phyloP scores from a whole-genome alignment of 2,113 vertebrate genomes.

The Salminus brasiliensis region DNA sequence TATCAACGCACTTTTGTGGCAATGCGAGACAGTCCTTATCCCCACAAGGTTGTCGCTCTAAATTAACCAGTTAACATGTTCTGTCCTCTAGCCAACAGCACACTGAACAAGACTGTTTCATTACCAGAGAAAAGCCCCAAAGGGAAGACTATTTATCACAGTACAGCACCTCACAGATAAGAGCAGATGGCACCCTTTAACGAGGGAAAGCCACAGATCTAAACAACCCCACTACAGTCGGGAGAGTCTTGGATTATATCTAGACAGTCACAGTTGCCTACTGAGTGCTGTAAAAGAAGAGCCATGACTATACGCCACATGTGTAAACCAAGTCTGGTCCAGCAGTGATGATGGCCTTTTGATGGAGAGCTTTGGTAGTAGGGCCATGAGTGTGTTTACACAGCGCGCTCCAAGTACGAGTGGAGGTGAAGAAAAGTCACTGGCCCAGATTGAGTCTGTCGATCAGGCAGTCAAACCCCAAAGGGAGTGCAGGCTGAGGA shows the following conservation, averaged over 20 bases:
- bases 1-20: slow-evolving; percentile 55
- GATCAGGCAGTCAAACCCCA: slow-evolving; percentile 29
- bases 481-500: slow-evolving; percentile 5
- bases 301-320: neutral
- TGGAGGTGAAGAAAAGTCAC: slow-evolving; percentile 36
- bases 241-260: slow-evolving; percentile 30
- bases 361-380: slow-evolving; percentile 18
- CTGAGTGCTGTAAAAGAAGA: slow-evolving; percentile 28
- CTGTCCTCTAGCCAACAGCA: slow-evolving; percentile 44
- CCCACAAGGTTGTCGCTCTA: slow-evolving; percentile 58
- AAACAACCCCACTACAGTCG: slow-evolving; percentile 29
- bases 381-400: slow-evolving; percentile 13
- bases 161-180: slow-evolving; percentile 47
- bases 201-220: slow-evolving; percentile 32
- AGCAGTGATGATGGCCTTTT: slow-evolving; percentile 10
- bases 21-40: slow-evolving; percentile 36
- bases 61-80: slow-evolving; percentile 61
- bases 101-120: slow-evolving; percentile 40
- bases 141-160: slow-evolving; percentile 56
- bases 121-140: slow-evolving; percentile 49
- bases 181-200: slow-evolving; percentile 57
- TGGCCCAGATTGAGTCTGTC: slow-evolving; percentile 45
- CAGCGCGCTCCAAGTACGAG: neutral
- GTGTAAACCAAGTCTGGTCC: neutral
- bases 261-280: slow-evolving; percentile 28